phyloP scores from a whole-genome alignment of 2,888 invertebrate genomes.

The Calameuta pallipes region DNA sequence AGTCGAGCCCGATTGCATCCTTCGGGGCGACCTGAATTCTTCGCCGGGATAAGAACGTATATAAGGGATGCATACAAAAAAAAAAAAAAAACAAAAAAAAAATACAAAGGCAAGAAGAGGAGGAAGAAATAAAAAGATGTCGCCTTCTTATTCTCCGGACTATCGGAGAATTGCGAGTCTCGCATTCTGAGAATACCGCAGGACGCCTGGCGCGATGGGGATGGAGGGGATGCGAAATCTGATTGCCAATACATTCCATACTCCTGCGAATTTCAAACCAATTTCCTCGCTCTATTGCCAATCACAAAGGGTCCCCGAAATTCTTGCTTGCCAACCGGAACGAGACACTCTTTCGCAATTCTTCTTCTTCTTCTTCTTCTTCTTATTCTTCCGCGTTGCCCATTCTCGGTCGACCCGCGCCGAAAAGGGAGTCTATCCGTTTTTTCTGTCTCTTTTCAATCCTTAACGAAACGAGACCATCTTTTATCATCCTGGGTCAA shows the following conservation, averaged over 20 bases:
- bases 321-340: constrained; percentile 49
- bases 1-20: neutral
- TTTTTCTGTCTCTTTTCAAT: neutral
- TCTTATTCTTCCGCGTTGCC: neutral
- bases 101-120: neutral
- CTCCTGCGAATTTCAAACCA: constrained; percentile 57
- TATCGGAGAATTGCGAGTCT: neutral
- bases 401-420: neutral
- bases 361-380: constrained; percentile 29
- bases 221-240: constrained; percentile 41
- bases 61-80: neutral
- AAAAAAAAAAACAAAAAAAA: too few species aligned
- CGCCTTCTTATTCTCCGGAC: neutral
- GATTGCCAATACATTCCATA: constrained; percentile 61
- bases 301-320: constrained; percentile 53
- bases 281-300: constrained; percentile 60
- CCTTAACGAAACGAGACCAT: neutral
- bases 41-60: neutral
- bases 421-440: neutral
- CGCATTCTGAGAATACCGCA: constrained; percentile 48
- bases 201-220: constrained; percentile 19
- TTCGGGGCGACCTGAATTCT: neutral
- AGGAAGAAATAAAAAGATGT: neutral
- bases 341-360: constrained; percentile 47
- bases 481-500: neutral